Evolutionary conservation across 2,797 vertebrate genomes (phyloP).

Genomic region (Lutra lutra): DNA sequence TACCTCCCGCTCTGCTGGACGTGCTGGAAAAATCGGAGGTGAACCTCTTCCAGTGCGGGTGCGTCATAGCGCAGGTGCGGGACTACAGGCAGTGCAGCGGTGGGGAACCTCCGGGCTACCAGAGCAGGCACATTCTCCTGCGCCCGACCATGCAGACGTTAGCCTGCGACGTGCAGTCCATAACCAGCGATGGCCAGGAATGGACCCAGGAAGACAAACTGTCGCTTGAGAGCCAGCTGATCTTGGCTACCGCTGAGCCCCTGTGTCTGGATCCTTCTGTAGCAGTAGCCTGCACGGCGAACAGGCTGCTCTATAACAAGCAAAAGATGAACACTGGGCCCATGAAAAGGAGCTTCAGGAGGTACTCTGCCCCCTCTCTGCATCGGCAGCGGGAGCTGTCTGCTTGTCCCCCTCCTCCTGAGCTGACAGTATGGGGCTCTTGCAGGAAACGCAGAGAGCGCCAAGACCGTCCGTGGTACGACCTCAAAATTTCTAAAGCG

Average conservation of each 20-base stretch:
- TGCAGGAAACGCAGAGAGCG: conserved; percentile 92
- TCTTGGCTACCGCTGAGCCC: conserved; percentile 95
- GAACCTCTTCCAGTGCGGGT: conserved; percentile 96
- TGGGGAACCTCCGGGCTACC: conserved; percentile 91
- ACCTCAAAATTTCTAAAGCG: conserved; percentile 93
- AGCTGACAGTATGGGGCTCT: conserved; percentile 90
- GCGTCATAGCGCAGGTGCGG: conserved; percentile 96
- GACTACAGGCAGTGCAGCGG: conserved; percentile 94
- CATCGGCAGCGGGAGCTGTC: conserved; percentile 92
- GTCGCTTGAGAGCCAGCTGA: conserved; percentile 94
- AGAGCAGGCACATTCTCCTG: conserved; percentile 94
- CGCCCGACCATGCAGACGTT: conserved; percentile 94
- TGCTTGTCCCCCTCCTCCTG: conserved; percentile 89
- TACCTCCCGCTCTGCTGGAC: conserved; percentile 95
- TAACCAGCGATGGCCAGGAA: conserved; percentile 94
- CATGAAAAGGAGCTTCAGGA: conserved; percentile 89
- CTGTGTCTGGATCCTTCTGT: conserved; percentile 94
- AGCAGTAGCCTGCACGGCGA: conserved; percentile 91
- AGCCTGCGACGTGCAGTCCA: conserved; percentile 94
- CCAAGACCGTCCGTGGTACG: conserved; percentile 87
- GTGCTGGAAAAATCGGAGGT: conserved; percentile 96
- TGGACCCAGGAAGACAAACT: conserved; percentile 98
- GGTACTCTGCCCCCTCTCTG: conserved; percentile 90
- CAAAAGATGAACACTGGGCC: conserved; percentile 92
- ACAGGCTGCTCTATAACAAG: conserved; percentile 92